phyloP scores from a whole-genome alignment of 2,113 vertebrate species.

The Laterallus jamaicensis region DNA sequence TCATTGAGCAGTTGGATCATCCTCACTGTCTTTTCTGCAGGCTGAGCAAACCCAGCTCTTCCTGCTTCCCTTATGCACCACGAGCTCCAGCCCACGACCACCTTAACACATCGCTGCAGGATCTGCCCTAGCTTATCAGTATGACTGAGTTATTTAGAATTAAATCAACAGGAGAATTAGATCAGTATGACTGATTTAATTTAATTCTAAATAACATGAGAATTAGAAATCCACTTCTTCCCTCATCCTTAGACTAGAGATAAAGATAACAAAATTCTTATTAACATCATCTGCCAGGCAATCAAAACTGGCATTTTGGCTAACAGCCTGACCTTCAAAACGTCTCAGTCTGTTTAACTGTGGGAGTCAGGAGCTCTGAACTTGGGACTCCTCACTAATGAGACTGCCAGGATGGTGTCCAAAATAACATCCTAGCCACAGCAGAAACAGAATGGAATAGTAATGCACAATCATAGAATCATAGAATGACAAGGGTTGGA shows the following conservation, averaged over 20 bases:
- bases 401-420: background rate
- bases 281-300: background rate
- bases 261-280: background rate
- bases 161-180: background rate
- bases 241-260: background rate
- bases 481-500: too few relatives aligned
- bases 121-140: background rate
- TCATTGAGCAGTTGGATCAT: background rate
- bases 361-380: background rate
- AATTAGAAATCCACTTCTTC: background rate
- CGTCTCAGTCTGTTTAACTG: background rate
- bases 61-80: background rate
- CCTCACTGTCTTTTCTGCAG: background rate
- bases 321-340: background rate
- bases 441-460: background rate
- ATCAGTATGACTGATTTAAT: background rate
- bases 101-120: background rate
- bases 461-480: fast-evolving
- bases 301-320: background rate
- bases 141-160: background rate
- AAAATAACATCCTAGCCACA: background rate
- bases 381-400: background rate
- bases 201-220: background rate
- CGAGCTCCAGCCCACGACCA: fast-evolving
- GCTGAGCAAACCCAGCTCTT: background rate